Conservation (phyloP, 2,797 vertebrate genomes). For the Tympanoctomys barrerae region DNA sequence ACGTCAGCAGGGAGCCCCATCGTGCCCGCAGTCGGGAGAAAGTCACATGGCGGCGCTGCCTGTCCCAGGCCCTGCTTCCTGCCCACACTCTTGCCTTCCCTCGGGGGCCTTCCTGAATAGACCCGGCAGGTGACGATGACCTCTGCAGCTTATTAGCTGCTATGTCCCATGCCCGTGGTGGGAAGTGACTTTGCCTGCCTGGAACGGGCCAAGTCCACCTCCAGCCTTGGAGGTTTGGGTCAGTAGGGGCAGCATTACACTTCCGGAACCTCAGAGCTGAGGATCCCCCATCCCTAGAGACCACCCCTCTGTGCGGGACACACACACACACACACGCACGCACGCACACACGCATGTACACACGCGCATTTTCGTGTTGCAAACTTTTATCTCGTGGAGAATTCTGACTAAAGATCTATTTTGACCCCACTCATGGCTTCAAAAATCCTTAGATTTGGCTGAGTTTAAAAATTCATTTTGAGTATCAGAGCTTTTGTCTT, state of each 20-base stretch:
- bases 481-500: neutral
- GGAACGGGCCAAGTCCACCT: neutral
- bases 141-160: neutral
- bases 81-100: rapidly evolving
- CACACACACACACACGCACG: too few relatives aligned
- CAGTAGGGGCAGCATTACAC: neutral
- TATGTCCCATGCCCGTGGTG: neutral
- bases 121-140: neutral
- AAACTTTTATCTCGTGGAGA: rapidly evolving
- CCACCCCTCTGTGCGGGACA: too few relatives aligned
- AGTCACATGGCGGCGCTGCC: rapidly evolving
- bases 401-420: neutral
- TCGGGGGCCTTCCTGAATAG: rapidly evolving
- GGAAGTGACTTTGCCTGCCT: neutral
- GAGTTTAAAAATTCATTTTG: neutral
- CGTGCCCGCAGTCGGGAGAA: too few relatives aligned
- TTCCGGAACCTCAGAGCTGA: neutral
- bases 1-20: too few relatives aligned
- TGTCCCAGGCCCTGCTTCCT: neutral
- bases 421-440: neutral
- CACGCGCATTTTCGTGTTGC: rapidly evolving
- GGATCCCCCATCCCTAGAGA: neutral
- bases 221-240: neutral
- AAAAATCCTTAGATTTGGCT: neutral
- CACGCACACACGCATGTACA: too few relatives aligned